Evolutionary conservation across 2,888 invertebrate genomes (phyloP), one percentile per base, ranked within the genome.

Genomic region (Trissonchulus sp.): DNA sequence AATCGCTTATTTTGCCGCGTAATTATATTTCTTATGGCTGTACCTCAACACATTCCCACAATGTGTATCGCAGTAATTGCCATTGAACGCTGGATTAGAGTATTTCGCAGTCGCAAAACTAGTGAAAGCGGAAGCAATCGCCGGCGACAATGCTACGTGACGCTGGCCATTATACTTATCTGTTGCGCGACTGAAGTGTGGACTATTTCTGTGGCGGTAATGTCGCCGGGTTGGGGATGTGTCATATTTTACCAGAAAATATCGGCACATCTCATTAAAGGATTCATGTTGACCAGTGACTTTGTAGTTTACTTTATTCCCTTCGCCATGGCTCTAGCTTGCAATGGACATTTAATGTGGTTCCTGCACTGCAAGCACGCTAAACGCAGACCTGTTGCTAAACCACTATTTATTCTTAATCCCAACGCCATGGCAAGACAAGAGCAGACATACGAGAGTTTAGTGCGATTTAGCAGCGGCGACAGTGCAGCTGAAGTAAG

Each of bases 281-380:
- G 48, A 23, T 48, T 65, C 18, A 65, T 65, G 68, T 28, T 65
- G 35, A 65, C 8, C 31, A 65, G 68, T n/a, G 35, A 8, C 18
- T 8, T n/a, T 18, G 68, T 65, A 28, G 68, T 65, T 34, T 65
- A 65, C n/a, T 65, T 65, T 28, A 65, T 65, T 28, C 68, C 68
- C 8, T 65, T 65, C n/a, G 68, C 28, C 8, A 8, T 48, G 48
- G 48, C 48, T 48, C 48, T 48, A 23, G 23, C 23, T 8, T 48
- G 48, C 23, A 48, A 48, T 23, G 23, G 8, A 15, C 48, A 48
- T 48, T 23, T 48, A 8, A 8, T 48, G 8, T 48, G 48, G 48
- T 48, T 48, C 23, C 48, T 48, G 48, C 23, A 48, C 48, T 48
- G 48, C 23, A 48, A 48, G 48, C 48, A 48, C 23, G 48, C 23